Conservation (phyloP, 2,113 vertebrate species). For the Ctenodactylus gundi region DNA sequence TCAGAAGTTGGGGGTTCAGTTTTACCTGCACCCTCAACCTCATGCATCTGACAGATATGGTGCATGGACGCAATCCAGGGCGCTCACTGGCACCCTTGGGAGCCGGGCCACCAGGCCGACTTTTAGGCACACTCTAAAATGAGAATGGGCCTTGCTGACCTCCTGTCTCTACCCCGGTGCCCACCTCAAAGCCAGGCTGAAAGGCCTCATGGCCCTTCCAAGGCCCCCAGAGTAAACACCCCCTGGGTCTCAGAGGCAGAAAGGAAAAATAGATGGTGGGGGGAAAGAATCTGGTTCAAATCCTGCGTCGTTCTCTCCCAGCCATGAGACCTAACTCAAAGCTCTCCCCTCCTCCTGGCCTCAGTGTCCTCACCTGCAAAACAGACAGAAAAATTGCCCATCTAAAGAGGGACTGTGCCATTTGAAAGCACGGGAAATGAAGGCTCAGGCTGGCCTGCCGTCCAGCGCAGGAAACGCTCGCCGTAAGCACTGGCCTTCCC, state of each 20-base stretch:
- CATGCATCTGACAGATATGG: not conserved
- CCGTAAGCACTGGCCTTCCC: not conserved
- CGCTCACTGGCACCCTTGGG: rapidly evolving
- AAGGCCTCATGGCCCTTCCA: not conserved
- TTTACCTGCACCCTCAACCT: not conserved
- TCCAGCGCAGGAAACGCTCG: rapidly evolving
- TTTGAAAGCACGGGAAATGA: not conserved
- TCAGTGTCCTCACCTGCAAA: conserved; percentile 20
- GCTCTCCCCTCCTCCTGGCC: not conserved
- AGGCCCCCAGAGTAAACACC: not conserved
- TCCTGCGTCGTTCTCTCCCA: not conserved
- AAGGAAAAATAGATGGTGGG: not conserved
- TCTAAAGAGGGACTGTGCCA: rapidly evolving
- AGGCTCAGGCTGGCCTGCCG: not conserved
- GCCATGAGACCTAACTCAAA: not conserved
- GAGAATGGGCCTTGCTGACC: rapidly evolving
- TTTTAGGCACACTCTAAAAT: not conserved
- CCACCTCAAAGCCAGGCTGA: not conserved
- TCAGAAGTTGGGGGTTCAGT: not conserved
- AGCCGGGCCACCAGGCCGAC: not conserved
- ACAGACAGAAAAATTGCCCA: not conserved
- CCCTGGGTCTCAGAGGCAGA: rapidly evolving
- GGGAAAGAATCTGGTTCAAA: rapidly evolving
- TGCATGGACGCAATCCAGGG: rapidly evolving
- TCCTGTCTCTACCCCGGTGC: rapidly evolving